Percentiles rank a stretch among this genome's conserved stretches.
phyloP scores from a whole-genome alignment of 37 sponge, comb jelly and placozoan genomes.

The Haliclona indistincta region DNA sequence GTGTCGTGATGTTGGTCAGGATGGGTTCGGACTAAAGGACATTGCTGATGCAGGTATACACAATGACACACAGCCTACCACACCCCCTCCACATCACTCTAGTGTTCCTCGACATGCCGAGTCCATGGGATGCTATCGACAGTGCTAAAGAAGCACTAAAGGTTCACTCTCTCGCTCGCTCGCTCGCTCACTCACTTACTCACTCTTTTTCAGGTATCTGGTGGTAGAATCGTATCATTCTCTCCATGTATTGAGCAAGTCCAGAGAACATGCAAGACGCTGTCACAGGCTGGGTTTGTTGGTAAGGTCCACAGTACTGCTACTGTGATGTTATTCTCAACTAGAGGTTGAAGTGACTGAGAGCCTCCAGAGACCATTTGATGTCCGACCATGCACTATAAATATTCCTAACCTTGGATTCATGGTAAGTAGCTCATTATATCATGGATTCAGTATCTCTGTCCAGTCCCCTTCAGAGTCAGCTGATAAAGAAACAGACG shows the following conservation, averaged over 20 bases:
- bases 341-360: constrained; percentile 79
- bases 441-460: no score
- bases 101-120: constrained; percentile 93
- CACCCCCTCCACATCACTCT: constrained; percentile 1
- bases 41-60: constrained; percentile 80
- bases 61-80: not conserved
- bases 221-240: constrained; percentile 91
- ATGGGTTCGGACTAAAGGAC: constrained; percentile 84
- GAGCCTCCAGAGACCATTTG: constrained; percentile 69
- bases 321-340: not conserved
- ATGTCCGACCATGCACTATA: constrained; percentile 36
- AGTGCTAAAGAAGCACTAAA: constrained; percentile 61
- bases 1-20: constrained; percentile 85
- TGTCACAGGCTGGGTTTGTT: constrained; percentile 66
- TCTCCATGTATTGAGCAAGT: constrained; percentile 99
- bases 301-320: constrained; percentile 30
- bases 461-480: not conserved
- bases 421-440: not conserved
- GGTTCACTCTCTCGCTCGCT: no score
- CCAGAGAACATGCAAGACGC: constrained; percentile 78
- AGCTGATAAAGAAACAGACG: not conserved
- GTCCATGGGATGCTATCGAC: constrained; percentile 87
- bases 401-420: constrained; percentile 51
- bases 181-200: not conserved
- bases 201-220: constrained; percentile 17